Conservation (phyloP, 2,888 invertebrate species). For the Prenolepis imparis region DNA sequence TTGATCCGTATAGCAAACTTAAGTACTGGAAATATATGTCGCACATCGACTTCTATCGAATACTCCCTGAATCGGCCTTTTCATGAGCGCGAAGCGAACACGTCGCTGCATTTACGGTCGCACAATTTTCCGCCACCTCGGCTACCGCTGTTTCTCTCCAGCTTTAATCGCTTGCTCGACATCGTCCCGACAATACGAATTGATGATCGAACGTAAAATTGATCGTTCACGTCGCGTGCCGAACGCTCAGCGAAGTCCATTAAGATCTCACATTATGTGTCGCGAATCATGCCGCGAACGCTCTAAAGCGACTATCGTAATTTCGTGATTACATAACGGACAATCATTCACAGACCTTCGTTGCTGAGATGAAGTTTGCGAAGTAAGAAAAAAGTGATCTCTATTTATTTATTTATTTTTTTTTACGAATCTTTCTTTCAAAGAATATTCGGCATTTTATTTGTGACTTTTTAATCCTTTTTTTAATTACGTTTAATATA, state of each 20-base stretch:
- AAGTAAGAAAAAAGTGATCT: neutral
- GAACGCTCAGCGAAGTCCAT: slow-evolving; percentile 42
- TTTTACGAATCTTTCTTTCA: neutral
- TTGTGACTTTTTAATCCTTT: neutral
- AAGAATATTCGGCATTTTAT: neutral
- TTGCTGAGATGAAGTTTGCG: slow-evolving; percentile 14
- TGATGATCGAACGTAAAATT: slow-evolving; percentile 55
- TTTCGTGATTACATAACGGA: slow-evolving; percentile 42
- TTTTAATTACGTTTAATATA: neutral
- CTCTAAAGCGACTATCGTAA: slow-evolving; percentile 43
- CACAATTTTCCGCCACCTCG: slow-evolving; percentile 51
- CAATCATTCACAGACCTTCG: slow-evolving; percentile 34
- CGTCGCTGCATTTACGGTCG: slow-evolving; percentile 50
- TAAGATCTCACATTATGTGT: slow-evolving; percentile 51
- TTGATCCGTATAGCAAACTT: slow-evolving; percentile 7
- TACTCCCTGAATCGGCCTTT: slow-evolving; percentile 43
- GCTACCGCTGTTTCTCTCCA: slow-evolving; percentile 45
- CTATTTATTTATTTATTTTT: neutral
- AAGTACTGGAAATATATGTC: slow-evolving; percentile 20
- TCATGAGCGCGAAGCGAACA: slow-evolving; percentile 46
- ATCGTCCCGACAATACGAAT: slow-evolving; percentile 53
- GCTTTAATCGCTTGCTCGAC: slow-evolving; percentile 56
- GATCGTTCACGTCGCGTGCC: slow-evolving; percentile 48
- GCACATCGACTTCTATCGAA: slow-evolving; percentile 37
- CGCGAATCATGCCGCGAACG: slow-evolving; percentile 40